Evolutionary conservation across 2,797 vertebrate species (phyloP).

Genomic region (Anabacerthia variegaticeps): DNA sequence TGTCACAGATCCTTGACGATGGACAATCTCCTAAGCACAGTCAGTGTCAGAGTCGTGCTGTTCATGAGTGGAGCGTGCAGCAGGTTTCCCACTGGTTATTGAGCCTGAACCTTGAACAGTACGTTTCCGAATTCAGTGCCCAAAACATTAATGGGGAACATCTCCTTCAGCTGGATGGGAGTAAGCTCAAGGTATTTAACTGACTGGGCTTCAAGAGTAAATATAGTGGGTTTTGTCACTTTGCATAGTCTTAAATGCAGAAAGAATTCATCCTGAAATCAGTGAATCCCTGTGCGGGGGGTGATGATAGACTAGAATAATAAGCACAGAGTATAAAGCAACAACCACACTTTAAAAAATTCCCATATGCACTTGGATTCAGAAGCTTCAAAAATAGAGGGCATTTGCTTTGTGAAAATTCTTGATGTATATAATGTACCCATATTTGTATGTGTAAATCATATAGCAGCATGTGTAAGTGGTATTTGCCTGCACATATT

Average conservation of each 20-base stretch:
- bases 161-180: constrained; percentile 89
- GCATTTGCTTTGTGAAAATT: background rate
- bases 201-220: background rate
- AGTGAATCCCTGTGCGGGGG: background rate
- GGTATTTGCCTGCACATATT: background rate
- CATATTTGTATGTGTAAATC: background rate
- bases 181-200: constrained; percentile 88
- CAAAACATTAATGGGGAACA: constrained; percentile 90
- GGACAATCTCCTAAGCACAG: constrained; percentile 85
- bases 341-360: background rate
- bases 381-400: background rate
- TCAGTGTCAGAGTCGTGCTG: constrained; percentile 82
- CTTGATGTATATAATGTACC: background rate
- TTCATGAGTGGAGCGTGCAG: constrained; percentile 90
- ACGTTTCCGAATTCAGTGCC: constrained; percentile 92
- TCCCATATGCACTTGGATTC: background rate
- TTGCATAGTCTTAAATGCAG: background rate
- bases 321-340: background rate
- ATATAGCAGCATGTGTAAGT: background rate
- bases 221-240: background rate
- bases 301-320: background rate
- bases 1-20: constrained; percentile 88
- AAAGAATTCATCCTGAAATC: background rate
- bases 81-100: constrained; percentile 92
- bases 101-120: constrained; percentile 89